Evolutionary conservation across 2,113 vertebrate genomes (phyloP).

Genomic region (Melanocharis versteri): DNA sequence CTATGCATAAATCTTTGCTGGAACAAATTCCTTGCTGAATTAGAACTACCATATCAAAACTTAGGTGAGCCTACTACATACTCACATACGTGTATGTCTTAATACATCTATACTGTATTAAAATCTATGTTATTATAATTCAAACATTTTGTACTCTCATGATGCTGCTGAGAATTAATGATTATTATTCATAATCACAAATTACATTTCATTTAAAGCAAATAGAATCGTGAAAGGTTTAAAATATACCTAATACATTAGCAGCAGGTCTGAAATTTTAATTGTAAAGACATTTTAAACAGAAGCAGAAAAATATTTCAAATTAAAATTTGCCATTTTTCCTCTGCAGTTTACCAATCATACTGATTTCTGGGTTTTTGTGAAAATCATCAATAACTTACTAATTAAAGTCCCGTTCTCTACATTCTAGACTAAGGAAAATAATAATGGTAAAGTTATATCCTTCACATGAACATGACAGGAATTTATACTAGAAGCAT

Average conservation of each 20-base stretch:
- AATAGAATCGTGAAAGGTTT: background rate
- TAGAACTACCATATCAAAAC: background rate
- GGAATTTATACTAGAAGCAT: background rate
- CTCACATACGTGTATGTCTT: background rate
- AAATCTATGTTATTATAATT: background rate
- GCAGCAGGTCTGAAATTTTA: background rate
- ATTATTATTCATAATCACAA: background rate
- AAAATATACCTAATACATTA: background rate
- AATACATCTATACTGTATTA: background rate
- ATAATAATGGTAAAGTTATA: background rate
- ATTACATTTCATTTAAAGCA: background rate
- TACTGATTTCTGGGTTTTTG: background rate
- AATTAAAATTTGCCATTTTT: background rate
- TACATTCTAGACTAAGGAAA: slow-evolving; percentile 13
- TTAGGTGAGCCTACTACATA: background rate
- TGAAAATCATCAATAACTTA: background rate
- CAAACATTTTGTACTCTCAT: background rate
- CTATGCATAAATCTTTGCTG: background rate
- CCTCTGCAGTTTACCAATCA: background rate
- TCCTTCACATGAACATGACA: background rate
- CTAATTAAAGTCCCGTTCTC: background rate
- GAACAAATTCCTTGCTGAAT: background rate
- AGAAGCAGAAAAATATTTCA: background rate
- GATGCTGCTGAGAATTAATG: background rate
- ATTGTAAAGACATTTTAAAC: background rate